Evolutionary conservation across 1,140 invertebrate genomes (phyloP), one percentile per base, ranked within the genome.

Genomic region (Drosophila suzukii): DNA sequence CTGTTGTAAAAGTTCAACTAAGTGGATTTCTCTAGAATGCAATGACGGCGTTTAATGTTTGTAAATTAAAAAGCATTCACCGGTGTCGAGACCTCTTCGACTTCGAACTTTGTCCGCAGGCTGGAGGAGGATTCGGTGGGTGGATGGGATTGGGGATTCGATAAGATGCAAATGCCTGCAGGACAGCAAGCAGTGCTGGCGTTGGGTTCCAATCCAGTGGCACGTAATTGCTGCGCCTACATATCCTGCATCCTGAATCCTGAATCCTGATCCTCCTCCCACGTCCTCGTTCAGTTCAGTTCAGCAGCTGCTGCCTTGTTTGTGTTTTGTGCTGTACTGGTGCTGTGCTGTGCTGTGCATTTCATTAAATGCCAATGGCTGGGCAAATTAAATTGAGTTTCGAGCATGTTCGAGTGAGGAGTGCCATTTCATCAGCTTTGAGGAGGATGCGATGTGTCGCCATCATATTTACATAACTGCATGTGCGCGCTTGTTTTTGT

Each of bases 201-300:
- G 20, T 6, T 58, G 32, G 24, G 46, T 27, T 13, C 44, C 44
- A 24, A 47, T 47, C 73, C 78, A 77, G 67, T 76, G 68, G 79
- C 83, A 86, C 83, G 82, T 86, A 86, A 88, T 86, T 88, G 83
- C 79, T 78, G 71, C 65, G 82, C 83, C 82, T 88, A 88, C 71
- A 81, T 60, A 75, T 56, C 59, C 65, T 43, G 55, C 39, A 34
- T 56, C 71, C 47, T 43, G 34, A 50, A 34, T 56, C 71, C 47
- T 43, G 34, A 50, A 49, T 34, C 17, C 68, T 17, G 6, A 38
- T 27, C 5, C 50, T 32, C n/a, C 8, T 43, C 15, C 17, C 32
- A 34, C 51, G 39, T 17, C 27, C 20, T 20, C 20, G 20, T 20
- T 20, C 20, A 20, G 20, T 20, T 20, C 20, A 20, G 43, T 32